Evolutionary conservation across 1,140 invertebrate species (phyloP).

Genomic region (Psilanteris sp.): DNA sequence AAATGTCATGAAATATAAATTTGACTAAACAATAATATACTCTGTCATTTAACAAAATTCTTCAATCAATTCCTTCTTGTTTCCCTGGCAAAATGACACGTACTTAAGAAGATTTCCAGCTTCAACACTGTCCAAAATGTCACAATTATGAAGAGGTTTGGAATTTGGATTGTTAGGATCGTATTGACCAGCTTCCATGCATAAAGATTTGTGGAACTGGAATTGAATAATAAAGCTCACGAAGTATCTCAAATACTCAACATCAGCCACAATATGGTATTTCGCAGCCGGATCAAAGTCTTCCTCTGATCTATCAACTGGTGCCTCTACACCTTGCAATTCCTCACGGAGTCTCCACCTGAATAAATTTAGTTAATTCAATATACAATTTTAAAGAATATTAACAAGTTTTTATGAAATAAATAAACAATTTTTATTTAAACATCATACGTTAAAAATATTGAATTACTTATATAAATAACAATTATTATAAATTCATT

Average conservation of each 20-base stretch:
- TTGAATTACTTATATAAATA: no score
- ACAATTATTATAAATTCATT: no score
- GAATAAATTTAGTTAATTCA: no score
- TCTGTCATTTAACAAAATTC: background rate
- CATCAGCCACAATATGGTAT: constrained; percentile 90
- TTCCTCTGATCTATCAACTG: constrained; percentile 86
- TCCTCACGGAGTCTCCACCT: constrained; percentile 85
- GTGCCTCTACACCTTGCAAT: constrained; percentile 90
- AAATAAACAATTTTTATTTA: no score
- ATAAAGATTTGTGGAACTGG: constrained; percentile 93
- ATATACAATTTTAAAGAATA: no score
- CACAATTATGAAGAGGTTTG: constrained; percentile 88
- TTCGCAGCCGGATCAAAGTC: constrained; percentile 93
- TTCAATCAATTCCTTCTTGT: no score
- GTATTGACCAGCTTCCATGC: constrained; percentile 89
- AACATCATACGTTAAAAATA: no score
- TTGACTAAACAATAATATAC: no score
- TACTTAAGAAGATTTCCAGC: constrained; percentile 83
- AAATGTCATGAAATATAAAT: background rate
- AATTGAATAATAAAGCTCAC: constrained; percentile 94
- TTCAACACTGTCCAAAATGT: constrained; percentile 89
- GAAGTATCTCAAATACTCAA: constrained; percentile 93
- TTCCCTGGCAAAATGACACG: no score
- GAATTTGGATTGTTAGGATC: constrained; percentile 83
- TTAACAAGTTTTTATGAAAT: no score